phyloP scores from a whole-genome alignment of 1,140 invertebrate species.

The Zaprionus africanus region DNA sequence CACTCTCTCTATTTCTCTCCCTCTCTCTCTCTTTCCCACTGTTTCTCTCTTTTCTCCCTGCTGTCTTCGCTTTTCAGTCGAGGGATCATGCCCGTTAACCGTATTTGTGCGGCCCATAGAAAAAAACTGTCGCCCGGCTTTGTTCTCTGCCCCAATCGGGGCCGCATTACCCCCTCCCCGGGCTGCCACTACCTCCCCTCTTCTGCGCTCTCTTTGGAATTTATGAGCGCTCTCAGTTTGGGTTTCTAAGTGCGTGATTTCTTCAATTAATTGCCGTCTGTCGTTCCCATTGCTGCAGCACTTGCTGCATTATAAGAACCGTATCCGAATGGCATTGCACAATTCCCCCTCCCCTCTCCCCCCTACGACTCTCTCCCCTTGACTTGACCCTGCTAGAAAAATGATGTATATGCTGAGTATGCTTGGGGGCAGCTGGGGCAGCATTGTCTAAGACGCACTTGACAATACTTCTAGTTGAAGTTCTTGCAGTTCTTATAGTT shows the following conservation, averaged over 20 bases:
- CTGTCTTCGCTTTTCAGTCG: constrained; percentile 35
- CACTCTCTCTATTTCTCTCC: too few relatives aligned
- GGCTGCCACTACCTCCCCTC: neutral
- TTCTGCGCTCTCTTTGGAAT: constrained; percentile 42
- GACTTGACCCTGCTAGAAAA: neutral
- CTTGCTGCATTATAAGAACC: constrained; percentile 37
- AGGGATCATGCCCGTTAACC: constrained; percentile 71
- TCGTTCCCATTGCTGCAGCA: constrained; percentile 36
- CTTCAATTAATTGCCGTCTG: constrained; percentile 78
- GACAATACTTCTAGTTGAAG: constrained; percentile 39
- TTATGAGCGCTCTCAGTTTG: constrained; percentile 47
- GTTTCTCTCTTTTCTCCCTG: neutral
- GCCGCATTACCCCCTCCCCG: neutral
- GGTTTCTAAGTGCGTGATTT: constrained; percentile 71
- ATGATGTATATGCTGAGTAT: constrained; percentile 47
- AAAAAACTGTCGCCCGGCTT: constrained; percentile 53
- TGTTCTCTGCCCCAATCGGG: constrained; percentile 6
- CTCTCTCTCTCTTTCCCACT: neutral
- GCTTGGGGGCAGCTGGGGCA: constrained; percentile 21
- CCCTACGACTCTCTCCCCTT: neutral
- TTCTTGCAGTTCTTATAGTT: neutral
- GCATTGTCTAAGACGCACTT: constrained; percentile 40
- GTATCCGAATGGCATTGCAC: constrained; percentile 52
- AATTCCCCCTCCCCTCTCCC: constrained; percentile 27
- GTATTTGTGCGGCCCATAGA: constrained; percentile 66